Evolutionary conservation across 1,140 invertebrate species (phyloP).

Genomic region (Neuroterus valhalla): DNA sequence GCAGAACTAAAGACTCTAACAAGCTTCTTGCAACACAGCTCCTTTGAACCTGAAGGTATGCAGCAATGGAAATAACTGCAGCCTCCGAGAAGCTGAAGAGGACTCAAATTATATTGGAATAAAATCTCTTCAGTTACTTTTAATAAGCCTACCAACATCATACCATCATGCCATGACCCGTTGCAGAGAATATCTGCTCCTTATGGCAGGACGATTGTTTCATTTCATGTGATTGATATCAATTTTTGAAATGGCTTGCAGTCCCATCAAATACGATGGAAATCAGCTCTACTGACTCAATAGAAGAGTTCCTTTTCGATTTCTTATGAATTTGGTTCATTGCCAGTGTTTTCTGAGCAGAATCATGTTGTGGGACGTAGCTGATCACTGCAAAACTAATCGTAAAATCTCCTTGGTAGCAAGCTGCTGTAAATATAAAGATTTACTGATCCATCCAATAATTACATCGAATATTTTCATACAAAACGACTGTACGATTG

Average conservation of each 20-base stretch:
- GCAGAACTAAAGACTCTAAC: too few relatives aligned
- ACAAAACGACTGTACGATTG: conserved; percentile 23
- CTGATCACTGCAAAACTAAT: conserved; percentile 1
- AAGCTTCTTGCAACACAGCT: too few relatives aligned
- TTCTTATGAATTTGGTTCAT: background rate
- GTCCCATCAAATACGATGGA: background rate
- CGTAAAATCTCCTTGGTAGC: background rate
- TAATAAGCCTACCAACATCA: background rate
- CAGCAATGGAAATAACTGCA: too few relatives aligned
- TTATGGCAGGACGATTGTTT: conserved; percentile 35
- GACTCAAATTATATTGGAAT: too few relatives aligned
- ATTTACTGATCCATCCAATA: conserved; percentile 23
- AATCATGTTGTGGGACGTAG: conserved; percentile 9
- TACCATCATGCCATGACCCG: background rate
- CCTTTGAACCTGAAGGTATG: too few relatives aligned
- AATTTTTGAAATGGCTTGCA: background rate
- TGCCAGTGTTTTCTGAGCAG: background rate
- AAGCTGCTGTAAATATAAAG: conserved; percentile 29
- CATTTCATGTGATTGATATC: conserved; percentile 14
- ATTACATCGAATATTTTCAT: background rate
- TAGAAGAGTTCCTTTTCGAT: background rate
- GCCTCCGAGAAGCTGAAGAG: too few relatives aligned
- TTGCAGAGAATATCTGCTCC: background rate
- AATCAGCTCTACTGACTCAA: background rate
- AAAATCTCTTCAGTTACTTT: too few relatives aligned